Evolutionary conservation across 23 tunicate genomes (phyloP).

Genomic region (Trididemnum miniatum): DNA sequence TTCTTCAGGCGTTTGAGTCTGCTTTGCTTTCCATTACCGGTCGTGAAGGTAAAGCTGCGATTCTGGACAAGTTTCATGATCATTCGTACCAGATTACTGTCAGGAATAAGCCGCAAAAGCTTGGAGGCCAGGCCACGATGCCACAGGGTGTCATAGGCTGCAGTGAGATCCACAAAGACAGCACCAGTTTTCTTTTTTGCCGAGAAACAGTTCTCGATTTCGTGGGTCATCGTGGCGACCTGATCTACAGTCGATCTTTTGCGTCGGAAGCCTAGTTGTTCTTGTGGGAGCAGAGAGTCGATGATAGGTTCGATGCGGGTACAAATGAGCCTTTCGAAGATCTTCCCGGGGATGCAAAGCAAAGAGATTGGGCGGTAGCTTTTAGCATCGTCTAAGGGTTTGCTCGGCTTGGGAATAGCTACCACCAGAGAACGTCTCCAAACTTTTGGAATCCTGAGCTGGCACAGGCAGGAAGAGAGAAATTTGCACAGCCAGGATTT

Average conservation of each 20-base stretch:
- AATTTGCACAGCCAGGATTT: not conserved
- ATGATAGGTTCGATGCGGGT: not conserved
- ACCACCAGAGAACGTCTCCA: slow-evolving; percentile 1
- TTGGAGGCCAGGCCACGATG: slow-evolving; percentile 19
- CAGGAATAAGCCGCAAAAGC: slow-evolving; percentile 13
- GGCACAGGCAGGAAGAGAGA: slow-evolving; percentile 15
- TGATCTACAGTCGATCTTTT: slow-evolving; percentile 19
- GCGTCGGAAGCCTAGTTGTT: slow-evolving; percentile 13
- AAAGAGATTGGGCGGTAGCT: slow-evolving; percentile 1
- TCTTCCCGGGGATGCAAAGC: not conserved
- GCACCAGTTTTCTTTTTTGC: slow-evolving; percentile 28
- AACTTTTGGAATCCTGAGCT: slow-evolving; percentile 8
- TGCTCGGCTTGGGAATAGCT: slow-evolving; percentile 22
- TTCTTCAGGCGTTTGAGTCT: slow-evolving; percentile 31
- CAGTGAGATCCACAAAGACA: slow-evolving; percentile 25
- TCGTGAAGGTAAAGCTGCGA: slow-evolving; percentile 35
- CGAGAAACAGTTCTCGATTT: slow-evolving; percentile 13
- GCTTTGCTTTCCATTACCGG: slow-evolving; percentile 26
- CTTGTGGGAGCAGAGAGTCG: slow-evolving; percentile 9
- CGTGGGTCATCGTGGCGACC: slow-evolving; percentile 3
- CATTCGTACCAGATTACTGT: no score
- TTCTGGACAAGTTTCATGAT: no score
- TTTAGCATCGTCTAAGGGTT: slow-evolving; percentile 14
- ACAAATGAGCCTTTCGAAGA: slow-evolving; percentile 5
- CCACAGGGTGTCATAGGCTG: slow-evolving; percentile 29